Conservation (phyloP, 1,140 invertebrate genomes). For the Triops longicaudatus region DNA sequence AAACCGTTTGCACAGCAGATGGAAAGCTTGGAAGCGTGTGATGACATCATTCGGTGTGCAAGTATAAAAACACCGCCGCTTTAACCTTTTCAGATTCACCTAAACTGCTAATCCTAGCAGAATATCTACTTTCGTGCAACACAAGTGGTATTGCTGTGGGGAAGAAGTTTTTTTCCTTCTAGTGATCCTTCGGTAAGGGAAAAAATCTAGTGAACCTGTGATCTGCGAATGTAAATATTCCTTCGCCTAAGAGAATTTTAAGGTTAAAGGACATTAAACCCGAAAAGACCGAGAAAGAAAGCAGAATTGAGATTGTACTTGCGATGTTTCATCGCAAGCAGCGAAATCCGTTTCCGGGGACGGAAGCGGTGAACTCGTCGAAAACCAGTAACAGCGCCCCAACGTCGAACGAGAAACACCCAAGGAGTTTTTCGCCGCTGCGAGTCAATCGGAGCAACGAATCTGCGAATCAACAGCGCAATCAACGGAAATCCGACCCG, state of each 20-base stretch:
- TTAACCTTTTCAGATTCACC: too few relatives aligned
- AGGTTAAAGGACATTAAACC: background rate
- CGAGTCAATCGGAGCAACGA: slow-evolving; percentile 16
- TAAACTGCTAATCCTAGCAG: too few relatives aligned
- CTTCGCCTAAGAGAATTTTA: background rate
- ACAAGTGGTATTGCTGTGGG: too few relatives aligned
- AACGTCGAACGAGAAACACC: background rate
- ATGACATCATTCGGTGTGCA: background rate
- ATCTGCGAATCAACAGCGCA: background rate
- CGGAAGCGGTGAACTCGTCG: background rate
- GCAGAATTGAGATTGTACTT: background rate
- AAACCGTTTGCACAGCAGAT: background rate
- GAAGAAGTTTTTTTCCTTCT: too few relatives aligned
- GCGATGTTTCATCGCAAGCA: slow-evolving; percentile 22
- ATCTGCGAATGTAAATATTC: background rate
- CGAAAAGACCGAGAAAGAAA: background rate
- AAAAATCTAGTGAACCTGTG: too few relatives aligned
- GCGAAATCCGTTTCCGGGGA: slow-evolving; percentile 9
- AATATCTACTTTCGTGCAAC: too few relatives aligned
- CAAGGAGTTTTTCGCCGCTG: background rate
- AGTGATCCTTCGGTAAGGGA: too few relatives aligned
- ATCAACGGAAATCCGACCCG: background rate
- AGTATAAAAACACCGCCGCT: background rate
- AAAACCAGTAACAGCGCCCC: background rate
- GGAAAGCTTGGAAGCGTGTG: background rate